phyloP scores from a whole-genome alignment of 2,888 invertebrate species.

The Amblyjoppa proteus region DNA sequence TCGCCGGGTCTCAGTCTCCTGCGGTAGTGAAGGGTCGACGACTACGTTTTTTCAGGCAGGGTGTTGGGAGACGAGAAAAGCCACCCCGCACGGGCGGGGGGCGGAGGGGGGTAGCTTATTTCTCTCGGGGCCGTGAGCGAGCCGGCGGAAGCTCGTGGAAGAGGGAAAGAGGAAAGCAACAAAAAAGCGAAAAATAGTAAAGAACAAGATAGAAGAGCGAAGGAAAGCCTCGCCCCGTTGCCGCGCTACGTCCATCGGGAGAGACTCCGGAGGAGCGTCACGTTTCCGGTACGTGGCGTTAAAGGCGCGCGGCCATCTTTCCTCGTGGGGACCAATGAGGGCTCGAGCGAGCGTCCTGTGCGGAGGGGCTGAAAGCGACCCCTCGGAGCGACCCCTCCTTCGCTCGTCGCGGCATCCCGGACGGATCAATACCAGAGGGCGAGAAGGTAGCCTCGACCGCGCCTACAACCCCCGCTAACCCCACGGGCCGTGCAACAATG shows the following conservation, averaged over 20 bases:
- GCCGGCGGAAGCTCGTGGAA: constrained; percentile 37
- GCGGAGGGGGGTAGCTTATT: constrained; percentile 56
- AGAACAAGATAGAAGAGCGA: constrained; percentile 55
- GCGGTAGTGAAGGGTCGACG: constrained; percentile 49
- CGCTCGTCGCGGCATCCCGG: constrained; percentile 68
- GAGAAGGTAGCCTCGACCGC: constrained; percentile 72
- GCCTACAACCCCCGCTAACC: constrained; percentile 69
- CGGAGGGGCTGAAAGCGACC: constrained; percentile 71
- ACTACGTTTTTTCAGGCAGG: constrained; percentile 38
- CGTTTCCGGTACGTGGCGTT: constrained; percentile 80
- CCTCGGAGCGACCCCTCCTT: constrained; percentile 79
- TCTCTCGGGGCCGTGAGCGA: constrained; percentile 59
- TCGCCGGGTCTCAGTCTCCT: constrained; percentile 43
- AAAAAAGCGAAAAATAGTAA: constrained; percentile 34
- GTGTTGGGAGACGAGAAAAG: constrained; percentile 45
- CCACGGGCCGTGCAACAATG: constrained; percentile 57
- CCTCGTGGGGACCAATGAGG: constrained; percentile 77
- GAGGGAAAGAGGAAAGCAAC: constrained; percentile 28
- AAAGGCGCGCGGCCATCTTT: constrained; percentile 81
- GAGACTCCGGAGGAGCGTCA: constrained; percentile 75
- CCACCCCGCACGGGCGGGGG: constrained; percentile 15
- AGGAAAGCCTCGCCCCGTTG: constrained; percentile 66
- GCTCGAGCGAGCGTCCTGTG: constrained; percentile 56
- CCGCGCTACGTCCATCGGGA: constrained; percentile 59
- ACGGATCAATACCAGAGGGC: constrained; percentile 80